Evolutionary conservation across 2,888 invertebrate genomes (phyloP).

Genomic region (Zygogramma bicolorata): DNA sequence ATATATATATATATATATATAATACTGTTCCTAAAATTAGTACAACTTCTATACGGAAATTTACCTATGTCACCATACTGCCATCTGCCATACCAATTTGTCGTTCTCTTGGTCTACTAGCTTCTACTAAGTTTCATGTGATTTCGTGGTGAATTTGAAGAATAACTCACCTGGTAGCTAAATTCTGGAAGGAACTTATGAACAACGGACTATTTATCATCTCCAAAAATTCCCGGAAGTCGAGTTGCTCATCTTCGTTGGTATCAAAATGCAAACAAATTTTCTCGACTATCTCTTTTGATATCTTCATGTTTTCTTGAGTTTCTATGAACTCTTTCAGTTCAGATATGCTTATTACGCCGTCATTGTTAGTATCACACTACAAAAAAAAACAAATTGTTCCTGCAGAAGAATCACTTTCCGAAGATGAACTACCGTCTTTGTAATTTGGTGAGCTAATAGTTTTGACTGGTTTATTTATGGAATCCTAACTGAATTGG

Average conservation of each 20-base stretch:
- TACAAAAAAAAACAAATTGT: slow-evolving; percentile 64
- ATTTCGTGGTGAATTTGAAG: not conserved
- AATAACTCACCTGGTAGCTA: slow-evolving; percentile 28
- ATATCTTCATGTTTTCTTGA: slow-evolving; percentile 67
- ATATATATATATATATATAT: too few species aligned
- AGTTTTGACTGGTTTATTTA: too few species aligned
- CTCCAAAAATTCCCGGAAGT: slow-evolving; percentile 78
- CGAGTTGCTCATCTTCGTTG: slow-evolving; percentile 76
- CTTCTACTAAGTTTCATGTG: too few species aligned
- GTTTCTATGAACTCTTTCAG: slow-evolving; percentile 74
- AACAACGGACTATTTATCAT: slow-evolving; percentile 75
- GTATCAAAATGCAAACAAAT: slow-evolving; percentile 76
- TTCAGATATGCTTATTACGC: slow-evolving; percentile 76
- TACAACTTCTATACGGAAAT: too few species aligned
- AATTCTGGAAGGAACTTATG: slow-evolving; percentile 25
- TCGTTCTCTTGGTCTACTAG: too few species aligned
- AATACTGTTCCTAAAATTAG: too few species aligned
- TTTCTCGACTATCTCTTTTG: slow-evolving; percentile 67
- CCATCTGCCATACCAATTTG: too few species aligned
- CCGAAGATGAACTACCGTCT: too few species aligned
- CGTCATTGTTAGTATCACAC: slow-evolving; percentile 82
- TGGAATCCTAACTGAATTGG: too few species aligned
- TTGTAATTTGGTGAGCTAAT: too few species aligned
- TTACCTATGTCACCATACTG: too few species aligned
- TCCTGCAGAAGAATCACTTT: too few species aligned